Evolutionary conservation across 1,140 invertebrate species (phyloP).

Genomic region (Trichogramma pretiosum): DNA sequence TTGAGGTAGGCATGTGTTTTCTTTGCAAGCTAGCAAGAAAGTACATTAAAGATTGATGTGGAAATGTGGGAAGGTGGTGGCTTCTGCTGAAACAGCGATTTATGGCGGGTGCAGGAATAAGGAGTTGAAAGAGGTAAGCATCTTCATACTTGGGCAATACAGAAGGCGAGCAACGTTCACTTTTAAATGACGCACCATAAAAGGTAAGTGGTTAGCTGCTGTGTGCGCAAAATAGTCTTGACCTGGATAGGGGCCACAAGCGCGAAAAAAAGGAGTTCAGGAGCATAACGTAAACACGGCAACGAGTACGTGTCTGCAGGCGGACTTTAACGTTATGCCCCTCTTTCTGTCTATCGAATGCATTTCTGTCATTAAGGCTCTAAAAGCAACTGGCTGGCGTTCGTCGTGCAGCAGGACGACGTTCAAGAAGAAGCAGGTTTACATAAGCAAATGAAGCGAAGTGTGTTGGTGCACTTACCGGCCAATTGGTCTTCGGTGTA

Average conservation of each 20-base stretch:
- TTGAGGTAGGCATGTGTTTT: too few relatives aligned
- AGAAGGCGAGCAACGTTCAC: constrained; percentile 24
- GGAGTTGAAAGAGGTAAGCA: too few relatives aligned
- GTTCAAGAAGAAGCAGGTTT: constrained; percentile 26
- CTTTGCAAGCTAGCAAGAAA: too few relatives aligned
- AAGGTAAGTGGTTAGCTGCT: constrained; percentile 32
- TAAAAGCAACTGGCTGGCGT: too few relatives aligned
- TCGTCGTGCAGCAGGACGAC: constrained; percentile 2
- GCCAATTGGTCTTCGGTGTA: constrained; percentile 83
- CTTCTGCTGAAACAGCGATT: too few relatives aligned
- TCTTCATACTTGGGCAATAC: too few relatives aligned
- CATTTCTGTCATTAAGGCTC: constrained; percentile 21
- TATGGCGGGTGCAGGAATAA: too few relatives aligned
- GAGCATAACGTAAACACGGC: constrained; percentile 7
- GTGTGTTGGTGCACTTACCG: constrained; percentile 71
- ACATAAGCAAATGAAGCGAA: too few relatives aligned
- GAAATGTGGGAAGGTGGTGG: too few relatives aligned
- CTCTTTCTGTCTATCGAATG: constrained; percentile 27
- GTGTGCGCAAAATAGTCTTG: constrained; percentile 42
- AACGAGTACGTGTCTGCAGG: background rate
- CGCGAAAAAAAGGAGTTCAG: constrained; percentile 34
- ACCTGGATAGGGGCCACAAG: constrained; percentile 37
- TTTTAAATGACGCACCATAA: constrained; percentile 38
- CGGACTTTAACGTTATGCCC: constrained; percentile 21
- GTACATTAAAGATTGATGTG: too few relatives aligned